These are phyloP conservation scores for Platyrinchus mystaceus DNA, from an alignment of 2,797 vertebrate genomes.

Conservation along the genomic window DNA sequence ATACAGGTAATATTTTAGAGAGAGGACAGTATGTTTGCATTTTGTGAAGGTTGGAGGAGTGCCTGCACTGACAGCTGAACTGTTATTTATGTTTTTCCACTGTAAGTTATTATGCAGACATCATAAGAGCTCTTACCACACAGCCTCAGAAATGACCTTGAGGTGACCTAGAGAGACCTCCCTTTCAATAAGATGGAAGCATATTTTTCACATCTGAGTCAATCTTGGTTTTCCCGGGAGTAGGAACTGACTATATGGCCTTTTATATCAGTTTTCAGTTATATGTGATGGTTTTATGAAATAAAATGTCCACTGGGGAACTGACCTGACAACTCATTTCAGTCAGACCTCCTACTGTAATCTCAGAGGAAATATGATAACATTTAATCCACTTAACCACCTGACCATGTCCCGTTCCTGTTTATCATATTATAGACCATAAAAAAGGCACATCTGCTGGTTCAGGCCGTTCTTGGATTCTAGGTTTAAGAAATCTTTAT, in stretches of 20 bases:
- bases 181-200: not conserved
- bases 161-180: not conserved
- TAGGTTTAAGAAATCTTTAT: slow-evolving; percentile 12
- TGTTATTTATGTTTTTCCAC: not conserved
- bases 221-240: not conserved
- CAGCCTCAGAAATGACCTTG: not conserved
- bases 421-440: not conserved
- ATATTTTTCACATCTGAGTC: slow-evolving; percentile 23
- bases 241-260: slow-evolving; percentile 7
- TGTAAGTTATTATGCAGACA: not conserved
- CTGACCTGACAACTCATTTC: slow-evolving; percentile 21
- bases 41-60: not conserved
- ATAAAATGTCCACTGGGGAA: not conserved
- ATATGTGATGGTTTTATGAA: slow-evolving; percentile 33
- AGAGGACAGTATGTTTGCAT: not conserved
- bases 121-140: not conserved
- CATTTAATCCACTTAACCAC: slow-evolving; percentile 26
- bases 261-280: slow-evolving; percentile 42
- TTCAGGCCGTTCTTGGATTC: not conserved
- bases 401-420: not conserved
- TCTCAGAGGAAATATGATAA: not conserved
- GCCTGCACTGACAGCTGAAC: not conserved
- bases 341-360: not conserved
- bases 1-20: not conserved
- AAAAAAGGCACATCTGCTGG: not conserved